Percentiles rank a stretch among this genome's conserved stretches.
Conservation (phyloP, 2,113 vertebrate species). For the Pseudonaja textilis region DNA sequence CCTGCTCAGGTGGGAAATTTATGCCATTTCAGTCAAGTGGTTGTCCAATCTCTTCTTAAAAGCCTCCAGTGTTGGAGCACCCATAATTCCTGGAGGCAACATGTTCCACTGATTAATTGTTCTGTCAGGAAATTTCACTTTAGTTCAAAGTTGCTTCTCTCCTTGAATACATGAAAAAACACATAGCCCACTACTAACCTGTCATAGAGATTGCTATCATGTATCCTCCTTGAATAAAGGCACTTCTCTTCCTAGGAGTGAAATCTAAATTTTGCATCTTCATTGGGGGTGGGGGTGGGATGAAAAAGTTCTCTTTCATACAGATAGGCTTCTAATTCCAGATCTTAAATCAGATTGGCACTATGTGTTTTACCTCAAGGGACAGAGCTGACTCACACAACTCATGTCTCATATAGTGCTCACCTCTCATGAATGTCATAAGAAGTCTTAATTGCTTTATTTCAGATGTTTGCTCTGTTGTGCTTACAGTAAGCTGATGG, state of each 20-base stretch:
- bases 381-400: background rate
- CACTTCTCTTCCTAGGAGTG: background rate
- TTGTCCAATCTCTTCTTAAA: background rate
- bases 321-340: background rate
- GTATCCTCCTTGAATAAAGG: background rate
- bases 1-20: background rate
- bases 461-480: background rate
- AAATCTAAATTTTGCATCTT: background rate
- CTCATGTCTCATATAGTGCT: background rate
- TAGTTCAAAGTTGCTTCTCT: background rate
- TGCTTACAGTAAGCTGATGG: background rate
- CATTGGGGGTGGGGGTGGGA: background rate
- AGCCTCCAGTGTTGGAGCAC: background rate
- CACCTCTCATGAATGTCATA: background rate
- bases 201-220: background rate
- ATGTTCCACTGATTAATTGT: background rate
- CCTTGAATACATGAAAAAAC: background rate
- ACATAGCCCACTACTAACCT: background rate
- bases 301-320: background rate
- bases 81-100: background rate
- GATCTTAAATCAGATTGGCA: background rate
- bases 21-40: background rate
- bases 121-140: background rate
- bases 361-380: background rate
- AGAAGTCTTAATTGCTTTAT: background rate